These are phyloP conservation scores for Odobenus rosmarus DNA, from an alignment of 2,113 vertebrate genomes.

Conservation along the genomic window DNA sequence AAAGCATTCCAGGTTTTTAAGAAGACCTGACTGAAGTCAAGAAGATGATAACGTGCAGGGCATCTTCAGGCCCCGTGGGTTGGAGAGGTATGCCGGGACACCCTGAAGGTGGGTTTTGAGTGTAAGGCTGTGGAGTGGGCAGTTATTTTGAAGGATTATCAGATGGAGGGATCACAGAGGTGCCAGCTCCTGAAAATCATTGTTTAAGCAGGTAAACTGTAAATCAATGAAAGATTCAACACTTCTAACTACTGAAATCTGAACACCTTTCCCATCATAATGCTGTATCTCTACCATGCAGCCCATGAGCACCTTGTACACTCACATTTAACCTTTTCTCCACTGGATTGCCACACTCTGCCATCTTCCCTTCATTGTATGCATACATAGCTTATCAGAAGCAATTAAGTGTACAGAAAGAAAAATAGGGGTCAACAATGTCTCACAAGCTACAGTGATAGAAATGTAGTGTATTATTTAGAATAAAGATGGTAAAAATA, in stretches of 20 bases:
- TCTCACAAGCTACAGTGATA: background rate
- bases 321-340: background rate
- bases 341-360: background rate
- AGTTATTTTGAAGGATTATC: background rate
- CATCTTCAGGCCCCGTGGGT: background rate
- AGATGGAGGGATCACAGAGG: background rate
- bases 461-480: background rate
- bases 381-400: background rate
- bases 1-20: background rate
- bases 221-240: background rate
- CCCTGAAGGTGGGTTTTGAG: background rate
- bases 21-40: background rate
- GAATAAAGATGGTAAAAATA: background rate
- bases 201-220: background rate
- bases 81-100: background rate
- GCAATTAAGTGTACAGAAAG: background rate
- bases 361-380: background rate
- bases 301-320: accelerated
- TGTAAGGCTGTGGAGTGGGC: background rate
- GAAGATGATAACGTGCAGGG: background rate
- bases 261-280: background rate
- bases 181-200: background rate
- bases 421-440: background rate
- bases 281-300: background rate
- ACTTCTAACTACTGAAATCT: background rate